Evolutionary conservation across 2,797 vertebrate species (phyloP).

Genomic region (Pipistrellus kuhlii): DNA sequence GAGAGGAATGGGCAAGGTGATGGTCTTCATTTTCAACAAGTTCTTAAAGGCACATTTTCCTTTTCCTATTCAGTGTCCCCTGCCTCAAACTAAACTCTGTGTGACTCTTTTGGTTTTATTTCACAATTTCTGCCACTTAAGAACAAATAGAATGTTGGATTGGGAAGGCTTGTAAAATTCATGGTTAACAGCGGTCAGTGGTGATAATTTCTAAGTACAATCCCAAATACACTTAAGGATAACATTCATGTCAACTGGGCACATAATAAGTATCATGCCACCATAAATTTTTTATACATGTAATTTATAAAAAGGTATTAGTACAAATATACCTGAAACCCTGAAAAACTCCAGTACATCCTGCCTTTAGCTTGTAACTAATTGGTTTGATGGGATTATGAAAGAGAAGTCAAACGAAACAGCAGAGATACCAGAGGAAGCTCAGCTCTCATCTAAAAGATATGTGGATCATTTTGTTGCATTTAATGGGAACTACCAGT

Average conservation of each 20-base stretch:
- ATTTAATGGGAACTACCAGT: background rate
- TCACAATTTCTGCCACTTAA: conserved; percentile 6
- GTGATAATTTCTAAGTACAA: conserved; percentile 4
- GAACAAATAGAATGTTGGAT: background rate
- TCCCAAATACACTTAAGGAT: background rate
- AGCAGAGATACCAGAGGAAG: background rate
- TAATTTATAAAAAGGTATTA: conserved; percentile 15
- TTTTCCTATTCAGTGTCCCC: background rate
- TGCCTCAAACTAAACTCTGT: background rate
- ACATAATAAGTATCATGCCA: background rate
- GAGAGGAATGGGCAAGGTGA: background rate
- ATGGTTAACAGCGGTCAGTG: background rate
- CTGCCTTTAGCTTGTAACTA: background rate
- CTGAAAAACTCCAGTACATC: background rate
- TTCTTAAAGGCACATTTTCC: background rate
- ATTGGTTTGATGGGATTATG: conserved; percentile 1
- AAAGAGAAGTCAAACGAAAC: conserved; percentile 27
- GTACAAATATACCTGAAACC: background rate
- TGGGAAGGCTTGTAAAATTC: background rate
- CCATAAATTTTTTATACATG: background rate
- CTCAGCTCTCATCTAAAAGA: background rate
- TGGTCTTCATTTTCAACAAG: background rate
- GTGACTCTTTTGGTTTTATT: background rate
- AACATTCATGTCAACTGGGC: background rate
- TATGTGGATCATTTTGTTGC: background rate